Conservation (phyloP, 2,113 vertebrate genomes). For the Nycticorax nycticorax region DNA sequence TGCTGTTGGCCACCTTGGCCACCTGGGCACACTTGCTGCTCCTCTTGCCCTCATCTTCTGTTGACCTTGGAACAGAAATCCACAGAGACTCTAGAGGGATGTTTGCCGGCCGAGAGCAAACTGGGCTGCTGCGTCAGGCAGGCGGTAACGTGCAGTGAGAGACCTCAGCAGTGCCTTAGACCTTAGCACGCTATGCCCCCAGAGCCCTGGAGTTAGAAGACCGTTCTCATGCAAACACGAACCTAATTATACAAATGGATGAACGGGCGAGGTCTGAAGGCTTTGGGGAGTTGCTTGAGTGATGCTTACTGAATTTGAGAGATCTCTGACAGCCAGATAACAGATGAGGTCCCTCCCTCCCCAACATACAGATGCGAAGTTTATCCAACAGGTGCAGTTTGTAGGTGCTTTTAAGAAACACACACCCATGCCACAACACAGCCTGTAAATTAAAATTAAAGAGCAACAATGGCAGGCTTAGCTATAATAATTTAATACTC, state of each 20-base stretch:
- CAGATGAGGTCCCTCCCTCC: background rate
- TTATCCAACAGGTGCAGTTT: background rate
- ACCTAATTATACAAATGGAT: background rate
- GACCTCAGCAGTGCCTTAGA: background rate
- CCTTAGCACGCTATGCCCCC: background rate
- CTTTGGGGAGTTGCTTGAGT: background rate
- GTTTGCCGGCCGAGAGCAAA: background rate
- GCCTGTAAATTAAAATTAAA: background rate
- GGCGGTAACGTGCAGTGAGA: rapidly evolving
- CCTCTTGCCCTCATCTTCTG: background rate
- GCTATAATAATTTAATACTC: background rate
- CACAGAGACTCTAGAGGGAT: background rate
- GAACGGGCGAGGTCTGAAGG: background rate
- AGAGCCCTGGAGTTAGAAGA: background rate
- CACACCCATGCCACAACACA: background rate
- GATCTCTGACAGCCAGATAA: background rate
- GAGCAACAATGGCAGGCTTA: background rate
- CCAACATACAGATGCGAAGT: background rate
- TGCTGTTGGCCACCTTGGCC: too few species aligned
- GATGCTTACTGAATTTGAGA: background rate
- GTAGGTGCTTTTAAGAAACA: background rate
- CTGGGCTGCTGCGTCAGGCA: background rate
- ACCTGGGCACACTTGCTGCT: background rate
- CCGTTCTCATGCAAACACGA: background rate
- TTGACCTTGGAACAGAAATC: background rate